A percentile compares a stretch with the other conserved stretches of the same genome.
Conservation (phyloP, 1,140 invertebrate species). For the Drosophila equinoxialis region DNA sequence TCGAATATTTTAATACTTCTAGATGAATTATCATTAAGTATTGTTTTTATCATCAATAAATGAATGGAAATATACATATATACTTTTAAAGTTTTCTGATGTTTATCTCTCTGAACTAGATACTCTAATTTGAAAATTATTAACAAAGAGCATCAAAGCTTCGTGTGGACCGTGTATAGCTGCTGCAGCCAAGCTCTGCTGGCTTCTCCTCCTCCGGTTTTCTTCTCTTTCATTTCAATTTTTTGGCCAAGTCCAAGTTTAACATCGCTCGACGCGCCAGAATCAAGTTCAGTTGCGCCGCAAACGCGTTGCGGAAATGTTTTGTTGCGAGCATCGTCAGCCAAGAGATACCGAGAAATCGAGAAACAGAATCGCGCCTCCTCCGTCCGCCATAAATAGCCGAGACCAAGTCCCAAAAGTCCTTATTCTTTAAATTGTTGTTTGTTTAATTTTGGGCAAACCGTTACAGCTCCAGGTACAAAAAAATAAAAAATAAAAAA, state of each 20-base stretch:
- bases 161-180: conserved; percentile 13
- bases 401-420: background rate
- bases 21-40: too few species aligned
- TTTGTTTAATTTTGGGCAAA: background rate
- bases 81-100: too few species aligned
- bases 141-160: background rate
- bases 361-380: conserved; percentile 30
- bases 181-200: conserved; percentile 22
- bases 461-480: background rate
- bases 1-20: too few species aligned
- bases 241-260: conserved; percentile 81
- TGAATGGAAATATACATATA: too few species aligned
- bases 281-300: conserved; percentile 82
- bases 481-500: background rate
- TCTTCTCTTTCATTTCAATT: conserved; percentile 34
- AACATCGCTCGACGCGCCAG: conserved; percentile 74
- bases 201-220: conserved; percentile 18
- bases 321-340: conserved; percentile 66
- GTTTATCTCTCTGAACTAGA: too few species aligned
- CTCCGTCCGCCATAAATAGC: conserved; percentile 25
- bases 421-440: background rate
- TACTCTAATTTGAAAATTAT: too few species aligned
- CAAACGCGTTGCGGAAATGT: conserved; percentile 81
- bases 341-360: background rate
- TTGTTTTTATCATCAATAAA: too few species aligned